Base-by-base conservation (phyloP, 2,888 invertebrate genomes). In the Scaptodrosophila latifasciaeformis region DNA sequence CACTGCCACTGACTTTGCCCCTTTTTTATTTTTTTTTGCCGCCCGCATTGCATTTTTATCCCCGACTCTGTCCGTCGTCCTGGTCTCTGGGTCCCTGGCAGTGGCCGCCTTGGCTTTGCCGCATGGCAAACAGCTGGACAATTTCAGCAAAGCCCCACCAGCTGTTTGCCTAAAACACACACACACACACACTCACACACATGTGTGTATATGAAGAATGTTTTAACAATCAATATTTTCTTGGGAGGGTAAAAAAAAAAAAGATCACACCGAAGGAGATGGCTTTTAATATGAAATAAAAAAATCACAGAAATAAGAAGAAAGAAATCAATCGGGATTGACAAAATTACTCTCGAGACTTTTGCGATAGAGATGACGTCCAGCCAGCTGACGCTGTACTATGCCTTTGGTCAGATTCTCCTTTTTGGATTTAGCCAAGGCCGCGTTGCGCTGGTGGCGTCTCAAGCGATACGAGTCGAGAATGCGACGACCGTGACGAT, bases 121-220 rank as follows among this genome's bases (percentile, higher is more conserved):
- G n/a, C n/a, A n/a, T n/a, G n/a, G n/a, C n/a, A n/a, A 64, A 64
- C 63, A 64, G 66, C 63, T 64, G 67, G 62, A 62, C 62, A 56
- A 15, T 44, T 48, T 49, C 54, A 65, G 50, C 57, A 49, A 47
- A 40, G 60, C 47, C 54, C 43, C 45, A 65, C 61, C 63, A 64
- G 67, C 64, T 66, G 63, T 64, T 64, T 49, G 15, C 12, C 37
- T 9, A 9, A 27, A 9, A 27, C 27, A 27, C 9, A 27, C 27
- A 27, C 27, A 27, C 27, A 27, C 27, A 27, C 5, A 27, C 27
- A 27, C 27, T 5, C 27, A 27, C 9, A 27, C n/a, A n/a, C n/a
- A n/a, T n/a, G n/a, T n/a, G n/a, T n/a, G n/a, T n/a, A n/a, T n/a
- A 27, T 27, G 27, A 6, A 27, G 5, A 27, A 27, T 6, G 27